Percentiles rank a stretch among this genome's conserved stretches.
Conservation (phyloP, 2,797 vertebrate genomes). For the Heteromormyrus szaboi region DNA sequence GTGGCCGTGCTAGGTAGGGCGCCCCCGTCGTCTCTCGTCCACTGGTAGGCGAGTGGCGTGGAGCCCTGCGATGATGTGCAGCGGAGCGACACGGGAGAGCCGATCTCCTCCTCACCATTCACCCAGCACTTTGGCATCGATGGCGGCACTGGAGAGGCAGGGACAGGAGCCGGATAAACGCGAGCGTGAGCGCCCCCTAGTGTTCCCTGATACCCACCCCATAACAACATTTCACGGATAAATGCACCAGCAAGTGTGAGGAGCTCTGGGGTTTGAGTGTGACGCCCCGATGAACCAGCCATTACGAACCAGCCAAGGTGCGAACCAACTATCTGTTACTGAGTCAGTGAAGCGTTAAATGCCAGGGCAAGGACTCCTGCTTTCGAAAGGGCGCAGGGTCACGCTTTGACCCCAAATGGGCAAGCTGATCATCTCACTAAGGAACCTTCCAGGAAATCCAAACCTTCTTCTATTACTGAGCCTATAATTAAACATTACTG, state of each 20-base stretch:
- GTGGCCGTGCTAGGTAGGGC: conserved; percentile 47
- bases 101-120: conserved; percentile 57
- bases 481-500: conserved; percentile 4
- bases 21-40: conserved; percentile 53
- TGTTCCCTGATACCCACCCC: neutral
- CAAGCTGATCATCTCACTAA: neutral
- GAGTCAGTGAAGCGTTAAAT: neutral
- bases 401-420: neutral
- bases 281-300: neutral
- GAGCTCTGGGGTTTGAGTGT: neutral
- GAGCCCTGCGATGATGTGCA: conserved; percentile 55
- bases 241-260: neutral
- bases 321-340: neutral
- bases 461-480: neutral
- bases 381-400: neutral
- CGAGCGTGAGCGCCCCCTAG: neutral
- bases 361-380: neutral
- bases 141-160: conserved; percentile 48
- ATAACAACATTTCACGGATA: neutral
- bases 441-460: neutral
- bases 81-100: conserved; percentile 48
- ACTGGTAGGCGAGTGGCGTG: conserved; percentile 54
- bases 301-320: neutral
- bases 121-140: conserved; percentile 66
- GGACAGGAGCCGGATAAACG: neutral